A percentile compares a stretch with the other conserved stretches of the same genome.
Conservation (phyloP, 2,113 vertebrate species). For the Pluvialis apricaria region DNA sequence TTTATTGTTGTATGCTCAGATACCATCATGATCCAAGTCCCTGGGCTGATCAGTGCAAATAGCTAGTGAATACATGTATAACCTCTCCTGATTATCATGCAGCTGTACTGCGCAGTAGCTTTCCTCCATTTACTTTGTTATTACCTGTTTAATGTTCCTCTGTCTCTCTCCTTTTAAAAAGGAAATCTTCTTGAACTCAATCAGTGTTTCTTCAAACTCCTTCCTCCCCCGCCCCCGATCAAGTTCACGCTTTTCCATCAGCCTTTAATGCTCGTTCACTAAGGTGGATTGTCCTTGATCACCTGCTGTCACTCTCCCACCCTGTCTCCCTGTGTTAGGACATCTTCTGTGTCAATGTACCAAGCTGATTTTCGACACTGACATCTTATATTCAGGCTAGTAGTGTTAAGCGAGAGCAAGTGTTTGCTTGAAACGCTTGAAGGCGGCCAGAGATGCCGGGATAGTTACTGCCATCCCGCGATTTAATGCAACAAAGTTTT, state of each 20-base stretch:
- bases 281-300: neutral
- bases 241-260: neutral
- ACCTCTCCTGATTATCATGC: neutral
- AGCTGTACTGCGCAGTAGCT: neutral
- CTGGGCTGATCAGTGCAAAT: constrained; percentile 14
- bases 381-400: neutral
- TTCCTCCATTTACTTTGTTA: constrained; percentile 15
- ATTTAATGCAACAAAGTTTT: neutral
- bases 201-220: neutral
- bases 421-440: neutral
- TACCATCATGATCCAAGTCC: neutral
- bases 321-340: neutral
- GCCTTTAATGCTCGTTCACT: neutral
- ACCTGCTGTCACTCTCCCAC: neutral
- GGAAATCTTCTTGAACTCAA: constrained; percentile 17
- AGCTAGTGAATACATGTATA: constrained; percentile 8
- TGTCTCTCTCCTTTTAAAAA: neutral
- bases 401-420: neutral
- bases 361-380: neutral
- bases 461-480: neutral
- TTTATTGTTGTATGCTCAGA: constrained; percentile 20
- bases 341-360: neutral
- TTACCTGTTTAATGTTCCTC: constrained; percentile 32
- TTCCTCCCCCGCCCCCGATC: neutral
- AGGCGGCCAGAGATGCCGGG: neutral